These are phyloP conservation scores for Pungitius pungitius DNA, from an alignment of 2,113 vertebrate genomes.

Conservation along the genomic window DNA sequence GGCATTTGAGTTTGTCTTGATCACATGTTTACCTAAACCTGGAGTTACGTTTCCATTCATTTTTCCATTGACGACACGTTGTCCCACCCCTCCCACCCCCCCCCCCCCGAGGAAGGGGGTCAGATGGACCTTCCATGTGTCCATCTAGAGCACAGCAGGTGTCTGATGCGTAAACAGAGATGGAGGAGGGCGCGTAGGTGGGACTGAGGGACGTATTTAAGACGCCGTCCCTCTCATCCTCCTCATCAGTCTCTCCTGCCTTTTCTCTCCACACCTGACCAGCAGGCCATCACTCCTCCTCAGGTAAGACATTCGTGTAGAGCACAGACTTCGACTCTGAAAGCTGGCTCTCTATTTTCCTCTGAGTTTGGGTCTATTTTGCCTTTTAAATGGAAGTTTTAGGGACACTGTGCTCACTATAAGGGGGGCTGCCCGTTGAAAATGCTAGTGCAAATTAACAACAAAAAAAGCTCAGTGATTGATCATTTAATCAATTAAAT, in stretches of 20 bases:
- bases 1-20: neutral
- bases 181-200: constrained; percentile 38
- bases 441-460: neutral
- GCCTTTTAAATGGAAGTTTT: neutral
- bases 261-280: constrained; percentile 53
- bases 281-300: constrained; percentile 40
- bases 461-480: constrained; percentile 1
- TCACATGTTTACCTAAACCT: constrained; percentile 34
- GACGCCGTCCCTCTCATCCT: constrained; percentile 48
- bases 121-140: constrained; percentile 20
- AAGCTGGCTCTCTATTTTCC: neutral
- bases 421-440: neutral
- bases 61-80: constrained; percentile 18
- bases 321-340: neutral
- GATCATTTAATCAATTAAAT: too few species aligned
- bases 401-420: neutral
- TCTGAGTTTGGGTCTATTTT: constrained; percentile 5
- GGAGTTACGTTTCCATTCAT: constrained; percentile 15
- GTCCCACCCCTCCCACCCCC: too few species aligned
- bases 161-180: constrained; percentile 66
- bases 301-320: constrained; percentile 65
- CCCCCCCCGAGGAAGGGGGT: constrained; percentile 13
- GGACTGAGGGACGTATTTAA: constrained; percentile 76
- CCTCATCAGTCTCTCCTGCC: constrained; percentile 43
- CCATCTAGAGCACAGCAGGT: constrained; percentile 45